Evolutionary conservation across 2,113 vertebrate genomes (phyloP), one percentile per base, ranked within the genome.

Genomic region (Planiliza haematocheilus): DNA sequence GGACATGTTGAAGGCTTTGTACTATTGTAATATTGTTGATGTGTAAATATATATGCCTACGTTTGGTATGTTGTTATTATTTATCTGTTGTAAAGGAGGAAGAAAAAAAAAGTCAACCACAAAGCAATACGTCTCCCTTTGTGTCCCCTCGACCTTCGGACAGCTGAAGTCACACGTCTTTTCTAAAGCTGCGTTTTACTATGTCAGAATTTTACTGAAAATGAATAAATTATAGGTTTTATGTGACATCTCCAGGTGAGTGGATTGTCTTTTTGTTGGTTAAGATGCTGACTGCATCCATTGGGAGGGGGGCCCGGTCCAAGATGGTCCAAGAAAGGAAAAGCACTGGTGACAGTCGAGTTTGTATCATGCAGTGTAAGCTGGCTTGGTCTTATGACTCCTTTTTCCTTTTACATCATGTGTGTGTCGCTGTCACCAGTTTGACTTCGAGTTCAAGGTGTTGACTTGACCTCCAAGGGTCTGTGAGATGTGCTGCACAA

Each of bases 141-240:
- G 75, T 91, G 81, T 76, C 50, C 76, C 70, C 69, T 58, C 39
- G 42, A 51, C 71, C 69, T 51, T 74, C 46, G 18, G 56, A 82
- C 67, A 62, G 72, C 82, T 86, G 67, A 88, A 86, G 81, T 83
- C 77, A 82, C 61, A 48, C 37, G 58, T 83, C 74, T 92, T 92
- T 92, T 93, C 82, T 91, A 90, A 89, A 91, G 84, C 82, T 76
- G 75, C 50, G 50, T 91, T 93, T 93, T 93, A 88, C 77, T 88
- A 91, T 89, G 86, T 92, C 66, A 77, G 81, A 64, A 78, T 90
- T 88, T 90, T 87, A 90, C 79, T 86, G 83, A 89, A 85, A 84
- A 85, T 68, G 1, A 93, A 91, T 91, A 91, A 91, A 92, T 88
- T 79, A 81, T 80, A 91, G 77, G 83, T 91, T 93, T 93, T 92